Evolutionary conservation across 2,113 vertebrate species (phyloP), one percentile per base, ranked within the genome.

Genomic region (Notiomystis cincta): DNA sequence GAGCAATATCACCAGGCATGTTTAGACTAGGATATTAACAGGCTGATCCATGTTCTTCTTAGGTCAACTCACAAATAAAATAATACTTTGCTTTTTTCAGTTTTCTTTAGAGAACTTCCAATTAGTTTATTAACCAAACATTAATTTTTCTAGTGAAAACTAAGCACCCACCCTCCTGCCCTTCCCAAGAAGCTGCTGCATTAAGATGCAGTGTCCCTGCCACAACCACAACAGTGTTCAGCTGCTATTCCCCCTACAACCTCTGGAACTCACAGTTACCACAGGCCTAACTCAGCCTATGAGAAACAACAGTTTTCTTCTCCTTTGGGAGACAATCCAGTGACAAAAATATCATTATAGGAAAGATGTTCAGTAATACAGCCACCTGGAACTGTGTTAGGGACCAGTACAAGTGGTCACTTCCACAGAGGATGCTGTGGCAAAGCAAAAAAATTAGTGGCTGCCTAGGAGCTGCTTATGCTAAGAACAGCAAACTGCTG

Each of bases 331-430:
- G 53, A 78, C 42, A 83, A 90, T 42, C 17, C 33, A 62, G 40
- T 14, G 33, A 71, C 9, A 67, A 72, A 93, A 86, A 21, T 5
- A 44, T 6, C 6, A 50, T n/a, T 23, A 18, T 35, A 95, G 79
- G 37, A 35, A 60, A 70, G 22, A n/a, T 7, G 10, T 12, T 75
- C 51, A 56, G 13, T 44, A 56, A 35, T 31, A 81, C 13, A 89
- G 33, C 21, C 48, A 69, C 13, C 5, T 1, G 0, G 4, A 72
- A 57, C 3, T 40, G 19, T 10, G 13, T 13, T 25, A 48, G 21
- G 27, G 11, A 77, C 45, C 38, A 53, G 21, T 7, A 66, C 13
- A 44, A 90, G 38, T 3, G 10, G 54, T 54, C 20, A 7, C 18
- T 57, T 85, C 37, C 33, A 76, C 0, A 70, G 71, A 12, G 5